Conservation (phyloP, 2,888 invertebrate genomes). For the Synanthedon andrenaeformis region DNA sequence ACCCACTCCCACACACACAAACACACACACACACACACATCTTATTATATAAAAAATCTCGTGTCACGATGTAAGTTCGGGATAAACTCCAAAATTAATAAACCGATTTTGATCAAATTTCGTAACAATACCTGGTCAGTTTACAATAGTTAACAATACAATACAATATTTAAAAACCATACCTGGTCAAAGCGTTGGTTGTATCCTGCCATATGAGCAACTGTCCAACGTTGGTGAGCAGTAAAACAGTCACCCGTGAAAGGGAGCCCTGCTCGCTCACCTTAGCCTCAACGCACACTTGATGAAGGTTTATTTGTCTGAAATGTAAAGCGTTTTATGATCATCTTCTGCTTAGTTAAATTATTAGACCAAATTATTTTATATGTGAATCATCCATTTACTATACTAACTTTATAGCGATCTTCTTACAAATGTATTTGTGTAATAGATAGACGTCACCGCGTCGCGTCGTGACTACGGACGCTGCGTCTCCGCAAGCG, state of each 20-base stretch:
- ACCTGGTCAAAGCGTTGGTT: constrained; percentile 66
- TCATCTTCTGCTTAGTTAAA: not conserved
- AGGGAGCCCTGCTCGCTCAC: constrained; percentile 46
- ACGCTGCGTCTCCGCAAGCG: constrained; percentile 76
- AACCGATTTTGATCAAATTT: too few species aligned
- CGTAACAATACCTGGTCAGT: too few species aligned
- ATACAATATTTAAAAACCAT: constrained; percentile 6
- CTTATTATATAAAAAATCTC: too few species aligned
- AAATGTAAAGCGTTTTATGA: constrained; percentile 1
- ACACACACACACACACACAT: too few species aligned
- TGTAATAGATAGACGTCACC: constrained; percentile 79
- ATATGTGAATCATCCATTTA: not conserved
- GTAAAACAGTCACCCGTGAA: constrained; percentile 71
- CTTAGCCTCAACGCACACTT: constrained; percentile 57
- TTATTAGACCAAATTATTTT: too few species aligned
- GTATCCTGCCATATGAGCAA: constrained; percentile 77
- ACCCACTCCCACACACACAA: too few species aligned
- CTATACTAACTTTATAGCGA: constrained; percentile 66
- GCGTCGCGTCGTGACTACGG: constrained; percentile 72
- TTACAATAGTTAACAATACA: too few species aligned
- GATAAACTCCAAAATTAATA: too few species aligned
- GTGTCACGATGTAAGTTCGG: too few species aligned
- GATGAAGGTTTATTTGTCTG: constrained; percentile 54
- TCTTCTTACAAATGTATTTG: constrained; percentile 77
- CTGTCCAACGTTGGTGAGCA: constrained; percentile 73